These are phyloP conservation scores for Haplochromis burtoni DNA, from an alignment of 2,113 vertebrate genomes.

Conservation along the genomic window DNA sequence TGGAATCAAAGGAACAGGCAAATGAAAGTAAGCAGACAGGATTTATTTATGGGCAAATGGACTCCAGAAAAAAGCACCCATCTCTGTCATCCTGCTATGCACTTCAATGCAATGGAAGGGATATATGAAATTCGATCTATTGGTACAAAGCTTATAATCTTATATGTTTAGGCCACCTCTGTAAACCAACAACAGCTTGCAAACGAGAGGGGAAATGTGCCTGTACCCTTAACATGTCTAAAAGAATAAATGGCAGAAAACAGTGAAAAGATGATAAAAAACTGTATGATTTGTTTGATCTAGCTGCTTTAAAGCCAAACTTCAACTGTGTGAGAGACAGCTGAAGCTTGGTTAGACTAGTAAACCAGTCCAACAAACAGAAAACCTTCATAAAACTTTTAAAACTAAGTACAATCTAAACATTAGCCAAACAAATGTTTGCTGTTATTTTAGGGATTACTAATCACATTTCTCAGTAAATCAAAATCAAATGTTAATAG, in stretches of 20 bases:
- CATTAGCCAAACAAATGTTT: not conserved
- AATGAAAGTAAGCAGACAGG: slow-evolving; percentile 26
- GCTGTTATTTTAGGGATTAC: not conserved
- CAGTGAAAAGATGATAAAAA: not conserved
- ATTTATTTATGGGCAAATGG: slow-evolving; percentile 33
- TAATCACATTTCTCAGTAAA: not conserved
- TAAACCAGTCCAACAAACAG: not conserved
- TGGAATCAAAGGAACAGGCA: slow-evolving; percentile 48
- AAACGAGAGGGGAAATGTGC: not conserved
- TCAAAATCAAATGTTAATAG: not conserved
- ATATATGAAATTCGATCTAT: not conserved
- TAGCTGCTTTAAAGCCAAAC: not conserved
- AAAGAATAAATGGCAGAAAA: not conserved
- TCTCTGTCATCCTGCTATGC: not conserved
- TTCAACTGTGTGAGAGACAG: not conserved
- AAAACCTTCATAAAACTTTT: not conserved
- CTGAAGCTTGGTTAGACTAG: not conserved
- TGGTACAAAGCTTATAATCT: not conserved
- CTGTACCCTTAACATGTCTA: not conserved
- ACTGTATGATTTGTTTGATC: not conserved
- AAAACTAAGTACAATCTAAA: not conserved
- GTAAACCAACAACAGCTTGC: not conserved
- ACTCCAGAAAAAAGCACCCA: slow-evolving; percentile 9
- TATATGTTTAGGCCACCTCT: not conserved
- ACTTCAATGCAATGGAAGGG: not conserved